These are phyloP conservation scores for Lycophotia porphyrea DNA, from an alignment of 2,888 invertebrate species.

Conservation along the genomic window DNA sequence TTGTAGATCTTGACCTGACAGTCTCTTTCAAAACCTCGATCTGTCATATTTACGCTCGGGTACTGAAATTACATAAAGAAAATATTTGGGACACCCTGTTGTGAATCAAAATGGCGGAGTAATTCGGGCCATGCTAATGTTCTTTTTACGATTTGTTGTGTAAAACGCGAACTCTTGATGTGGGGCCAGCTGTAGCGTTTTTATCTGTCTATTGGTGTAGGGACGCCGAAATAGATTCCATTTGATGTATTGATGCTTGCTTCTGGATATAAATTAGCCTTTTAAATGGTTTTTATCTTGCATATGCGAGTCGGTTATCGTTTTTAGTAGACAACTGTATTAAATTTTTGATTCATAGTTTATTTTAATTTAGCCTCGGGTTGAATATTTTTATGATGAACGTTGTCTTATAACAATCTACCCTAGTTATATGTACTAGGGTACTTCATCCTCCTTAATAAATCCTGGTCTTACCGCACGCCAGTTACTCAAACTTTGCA, in stretches of 20 bases:
- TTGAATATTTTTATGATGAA: neutral
- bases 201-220: conserved; percentile 54
- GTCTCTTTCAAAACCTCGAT: neutral
- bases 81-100: conserved; percentile 70
- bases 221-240: conserved; percentile 60
- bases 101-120: conserved; percentile 69
- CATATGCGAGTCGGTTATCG: conserved; percentile 10
- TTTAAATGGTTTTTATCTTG: conserved; percentile 60
- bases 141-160: conserved; percentile 82
- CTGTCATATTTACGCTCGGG: neutral
- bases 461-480: neutral
- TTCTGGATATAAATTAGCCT: conserved; percentile 51
- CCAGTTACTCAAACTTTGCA: neutral
- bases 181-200: conserved; percentile 72
- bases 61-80: conserved; percentile 47
- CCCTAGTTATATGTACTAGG: neutral
- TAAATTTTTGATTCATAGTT: neutral
- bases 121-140: conserved; percentile 79
- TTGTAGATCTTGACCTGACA: neutral
- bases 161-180: conserved; percentile 79
- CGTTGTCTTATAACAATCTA: neutral
- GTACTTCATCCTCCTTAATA: neutral
- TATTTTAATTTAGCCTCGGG: conserved; percentile 4
- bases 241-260: conserved; percentile 66
- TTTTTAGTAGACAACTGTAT: conserved; percentile 15